A percentile compares a stretch with the other conserved stretches of the same genome.
phyloP scores from a whole-genome alignment of 1,140 invertebrate genomes.

The Chlorops oryzae region DNA sequence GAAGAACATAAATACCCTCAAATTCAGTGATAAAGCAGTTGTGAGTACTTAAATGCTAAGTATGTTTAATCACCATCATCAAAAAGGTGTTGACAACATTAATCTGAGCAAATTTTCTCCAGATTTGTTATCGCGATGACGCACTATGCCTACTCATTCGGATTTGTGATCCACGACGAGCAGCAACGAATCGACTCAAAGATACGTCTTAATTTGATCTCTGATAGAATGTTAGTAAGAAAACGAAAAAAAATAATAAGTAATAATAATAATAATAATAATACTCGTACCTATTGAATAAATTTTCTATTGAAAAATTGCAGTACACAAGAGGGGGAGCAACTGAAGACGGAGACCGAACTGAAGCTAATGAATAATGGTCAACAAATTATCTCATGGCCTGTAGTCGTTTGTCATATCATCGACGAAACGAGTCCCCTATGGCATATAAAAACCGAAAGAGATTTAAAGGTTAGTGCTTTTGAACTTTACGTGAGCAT shows the following conservation, averaged over 20 bases:
- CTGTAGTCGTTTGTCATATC: constrained; percentile 58
- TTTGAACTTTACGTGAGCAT: constrained; percentile 85
- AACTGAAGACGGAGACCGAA: constrained; percentile 35
- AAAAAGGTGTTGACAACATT: not conserved
- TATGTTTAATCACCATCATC: no score
- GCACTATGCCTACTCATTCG: constrained; percentile 58
- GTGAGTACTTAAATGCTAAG: constrained; percentile 45
- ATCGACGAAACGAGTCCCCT: constrained; percentile 56
- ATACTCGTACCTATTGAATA: not conserved
- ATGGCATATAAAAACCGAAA: constrained; percentile 50
- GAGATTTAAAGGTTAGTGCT: constrained; percentile 54
- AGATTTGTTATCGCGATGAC: constrained; percentile 58
- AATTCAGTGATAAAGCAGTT: constrained; percentile 57
- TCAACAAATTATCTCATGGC: constrained; percentile 57
- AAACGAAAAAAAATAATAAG: not conserved
- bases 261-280: not conserved
- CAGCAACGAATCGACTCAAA: constrained; percentile 54
- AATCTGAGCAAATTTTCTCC: not conserved
- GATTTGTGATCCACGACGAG: constrained; percentile 55
- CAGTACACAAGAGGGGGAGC: constrained; percentile 39
- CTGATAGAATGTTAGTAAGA: constrained; percentile 35
- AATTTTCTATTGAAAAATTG: not conserved
- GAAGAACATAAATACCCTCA: constrained; percentile 50
- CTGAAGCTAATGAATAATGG: constrained; percentile 42
- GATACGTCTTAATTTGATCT: constrained; percentile 55